Conservation (phyloP, 2,113 vertebrate genomes). For the Pelmatolapia mariae region DNA sequence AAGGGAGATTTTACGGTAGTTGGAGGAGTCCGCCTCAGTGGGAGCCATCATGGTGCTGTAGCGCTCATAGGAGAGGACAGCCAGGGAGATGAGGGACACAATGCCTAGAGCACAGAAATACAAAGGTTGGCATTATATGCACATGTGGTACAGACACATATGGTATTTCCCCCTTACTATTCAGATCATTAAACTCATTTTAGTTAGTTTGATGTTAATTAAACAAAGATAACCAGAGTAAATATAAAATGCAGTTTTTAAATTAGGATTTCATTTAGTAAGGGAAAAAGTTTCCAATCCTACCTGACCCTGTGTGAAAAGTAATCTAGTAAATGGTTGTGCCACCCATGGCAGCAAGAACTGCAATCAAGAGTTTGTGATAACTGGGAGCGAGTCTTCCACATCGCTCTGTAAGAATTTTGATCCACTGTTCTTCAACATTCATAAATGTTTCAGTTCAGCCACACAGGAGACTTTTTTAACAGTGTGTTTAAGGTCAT, state of each 20-base stretch:
- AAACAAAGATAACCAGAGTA: background rate
- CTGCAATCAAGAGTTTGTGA: background rate
- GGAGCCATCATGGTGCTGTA: conserved; percentile 75
- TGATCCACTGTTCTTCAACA: background rate
- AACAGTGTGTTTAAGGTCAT: fast-evolving
- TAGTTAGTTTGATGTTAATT: background rate
- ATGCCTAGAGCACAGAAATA: conserved; percentile 58
- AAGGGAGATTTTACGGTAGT: conserved; percentile 71
- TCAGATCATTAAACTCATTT: background rate
- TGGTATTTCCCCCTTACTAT: background rate
- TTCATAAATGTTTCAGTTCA: background rate
- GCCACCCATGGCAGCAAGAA: background rate
- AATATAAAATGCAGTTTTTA: background rate
- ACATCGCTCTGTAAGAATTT: background rate
- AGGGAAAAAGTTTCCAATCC: background rate
- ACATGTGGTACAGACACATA: background rate
- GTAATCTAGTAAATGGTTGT: background rate
- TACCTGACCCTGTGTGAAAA: background rate
- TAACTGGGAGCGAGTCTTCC: background rate
- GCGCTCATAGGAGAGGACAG: conserved; percentile 79
- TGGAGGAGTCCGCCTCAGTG: conserved; percentile 72
- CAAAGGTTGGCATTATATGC: background rate
- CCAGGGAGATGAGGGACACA: conserved; percentile 78
- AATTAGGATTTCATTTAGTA: background rate
- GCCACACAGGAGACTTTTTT: background rate